Evolutionary conservation across 2,888 invertebrate species (phyloP).

Genomic region (Folsomia candida): DNA sequence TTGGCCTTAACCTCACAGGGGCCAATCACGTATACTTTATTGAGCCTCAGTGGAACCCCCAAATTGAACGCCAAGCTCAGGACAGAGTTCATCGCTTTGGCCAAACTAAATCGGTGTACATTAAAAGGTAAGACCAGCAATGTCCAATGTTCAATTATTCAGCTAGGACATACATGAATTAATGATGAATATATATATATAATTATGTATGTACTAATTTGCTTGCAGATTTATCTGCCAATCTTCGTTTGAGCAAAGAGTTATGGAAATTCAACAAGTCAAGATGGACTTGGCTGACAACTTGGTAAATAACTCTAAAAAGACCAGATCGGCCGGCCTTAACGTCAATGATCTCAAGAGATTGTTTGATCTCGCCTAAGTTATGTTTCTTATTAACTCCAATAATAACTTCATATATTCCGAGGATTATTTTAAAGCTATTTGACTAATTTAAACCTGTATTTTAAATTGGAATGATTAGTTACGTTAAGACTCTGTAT

Average conservation of each 20-base stretch:
- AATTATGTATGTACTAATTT: conserved; percentile 6
- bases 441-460: too few species aligned
- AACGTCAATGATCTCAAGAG: conserved; percentile 70
- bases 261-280: conserved; percentile 72
- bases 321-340: conserved; percentile 64
- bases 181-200: background rate
- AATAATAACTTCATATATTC: too few species aligned
- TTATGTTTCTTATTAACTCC: too few species aligned
- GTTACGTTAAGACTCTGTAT: too few species aligned
- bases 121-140: too few species aligned
- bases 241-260: conserved; percentile 84
- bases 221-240: conserved; percentile 70
- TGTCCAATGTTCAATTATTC: too few species aligned
- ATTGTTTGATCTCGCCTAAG: conserved; percentile 55
- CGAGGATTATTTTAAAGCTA: too few species aligned
- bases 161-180: conserved; percentile 6
- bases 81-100: conserved; percentile 91
- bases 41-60: conserved; percentile 97
- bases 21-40: conserved; percentile 86
- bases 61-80: conserved; percentile 89
- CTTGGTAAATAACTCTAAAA: conserved; percentile 69
- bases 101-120: conserved; percentile 73
- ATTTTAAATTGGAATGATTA: too few species aligned
- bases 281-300: conserved; percentile 75
- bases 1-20: conserved; percentile 88